Evolutionary conservation across 2,797 vertebrate species (phyloP).

Genomic region (Eulemur albifrons): DNA sequence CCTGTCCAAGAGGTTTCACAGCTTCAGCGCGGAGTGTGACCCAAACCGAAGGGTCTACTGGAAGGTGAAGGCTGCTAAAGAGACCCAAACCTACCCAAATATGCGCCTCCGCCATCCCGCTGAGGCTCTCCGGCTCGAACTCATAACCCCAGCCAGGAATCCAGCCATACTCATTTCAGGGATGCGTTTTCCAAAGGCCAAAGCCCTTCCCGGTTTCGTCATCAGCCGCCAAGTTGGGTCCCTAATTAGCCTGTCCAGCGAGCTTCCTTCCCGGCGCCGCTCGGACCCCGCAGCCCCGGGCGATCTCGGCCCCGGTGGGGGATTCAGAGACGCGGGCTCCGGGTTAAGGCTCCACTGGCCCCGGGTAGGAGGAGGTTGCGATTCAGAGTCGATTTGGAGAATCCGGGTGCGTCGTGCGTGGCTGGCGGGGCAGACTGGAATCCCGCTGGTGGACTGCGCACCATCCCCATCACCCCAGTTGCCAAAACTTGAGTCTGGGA

Average conservation of each 20-base stretch:
- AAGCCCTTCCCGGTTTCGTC: slow-evolving; percentile 71
- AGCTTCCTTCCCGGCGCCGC: slow-evolving; percentile 50
- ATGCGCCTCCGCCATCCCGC: slow-evolving; percentile 39
- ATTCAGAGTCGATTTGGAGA: background rate
- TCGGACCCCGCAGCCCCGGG: background rate
- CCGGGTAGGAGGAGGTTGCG: background rate
- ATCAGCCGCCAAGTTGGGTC: slow-evolving; percentile 73
- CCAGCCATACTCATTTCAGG: slow-evolving; percentile 54
- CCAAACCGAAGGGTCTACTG: background rate
- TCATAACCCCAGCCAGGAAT: slow-evolving; percentile 66
- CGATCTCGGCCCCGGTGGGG: background rate
- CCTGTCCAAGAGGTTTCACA: background rate
- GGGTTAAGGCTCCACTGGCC: background rate
- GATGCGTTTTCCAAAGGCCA: slow-evolving; percentile 72
- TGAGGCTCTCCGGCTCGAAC: slow-evolving; percentile 66
- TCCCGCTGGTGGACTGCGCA: no score
- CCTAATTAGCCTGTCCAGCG: slow-evolving; percentile 75
- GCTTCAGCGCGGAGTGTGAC: accelerated
- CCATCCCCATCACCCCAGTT: background rate
- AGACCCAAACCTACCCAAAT: slow-evolving; percentile 29
- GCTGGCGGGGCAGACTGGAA: background rate
- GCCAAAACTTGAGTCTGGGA: background rate
- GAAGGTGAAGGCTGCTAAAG: background rate
- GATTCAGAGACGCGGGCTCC: background rate
- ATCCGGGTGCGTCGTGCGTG: background rate